phyloP scores from a whole-genome alignment of 2,797 vertebrate species.

The Podargus strigoides region DNA sequence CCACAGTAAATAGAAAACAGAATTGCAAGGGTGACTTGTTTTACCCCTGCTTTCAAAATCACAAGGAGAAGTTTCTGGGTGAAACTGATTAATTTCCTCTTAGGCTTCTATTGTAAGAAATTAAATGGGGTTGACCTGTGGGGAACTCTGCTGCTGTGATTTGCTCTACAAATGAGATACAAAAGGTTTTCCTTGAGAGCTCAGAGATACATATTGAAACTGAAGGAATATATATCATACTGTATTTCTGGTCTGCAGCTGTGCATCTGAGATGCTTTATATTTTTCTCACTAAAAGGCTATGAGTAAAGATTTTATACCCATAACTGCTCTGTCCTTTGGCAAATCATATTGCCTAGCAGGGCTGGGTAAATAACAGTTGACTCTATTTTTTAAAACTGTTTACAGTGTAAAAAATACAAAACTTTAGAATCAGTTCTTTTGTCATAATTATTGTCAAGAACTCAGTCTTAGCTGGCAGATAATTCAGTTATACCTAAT shows the following conservation, averaged over 20 bases:
- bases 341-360: neutral
- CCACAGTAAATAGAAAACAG: neutral
- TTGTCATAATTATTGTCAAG: neutral
- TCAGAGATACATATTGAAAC: neutral
- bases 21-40: neutral
- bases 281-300: neutral
- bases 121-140: slow-evolving; percentile 31
- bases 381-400: neutral
- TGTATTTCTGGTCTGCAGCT: neutral
- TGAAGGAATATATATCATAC: neutral
- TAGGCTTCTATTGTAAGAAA: neutral
- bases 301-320: neutral
- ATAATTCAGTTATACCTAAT: neutral
- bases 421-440: neutral
- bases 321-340: neutral
- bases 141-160: slow-evolving; percentile 14
- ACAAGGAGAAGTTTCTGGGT: neutral
- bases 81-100: slow-evolving; percentile 36
- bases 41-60: neutral
- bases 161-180: slow-evolving; percentile 39
- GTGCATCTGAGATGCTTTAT: neutral
- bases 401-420: neutral
- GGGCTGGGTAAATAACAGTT: neutral
- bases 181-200: slow-evolving; percentile 42
- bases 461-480: neutral